Conservation (phyloP, 2,888 invertebrate genomes). For the Sipha maydis region DNA sequence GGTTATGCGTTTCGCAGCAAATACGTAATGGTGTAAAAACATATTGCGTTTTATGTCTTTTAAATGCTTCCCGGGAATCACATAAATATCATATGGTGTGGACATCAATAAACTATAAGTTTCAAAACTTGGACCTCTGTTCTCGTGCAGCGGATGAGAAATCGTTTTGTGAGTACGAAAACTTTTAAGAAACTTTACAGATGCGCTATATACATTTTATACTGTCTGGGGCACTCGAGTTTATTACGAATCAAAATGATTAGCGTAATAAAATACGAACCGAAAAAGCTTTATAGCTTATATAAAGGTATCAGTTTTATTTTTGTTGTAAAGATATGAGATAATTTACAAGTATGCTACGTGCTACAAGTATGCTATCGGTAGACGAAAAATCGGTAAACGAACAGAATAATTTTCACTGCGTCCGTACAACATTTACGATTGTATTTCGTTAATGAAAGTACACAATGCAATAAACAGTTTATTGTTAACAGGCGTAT, state of each 20-base stretch:
- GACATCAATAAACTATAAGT: constrained; percentile 1
- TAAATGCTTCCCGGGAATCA: background rate
- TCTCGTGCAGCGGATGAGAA: background rate
- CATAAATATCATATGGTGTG: background rate
- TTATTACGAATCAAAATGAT: background rate
- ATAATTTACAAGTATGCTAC: too few species aligned
- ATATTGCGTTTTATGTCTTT: background rate
- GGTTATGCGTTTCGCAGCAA: too few species aligned
- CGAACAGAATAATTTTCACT: too few species aligned
- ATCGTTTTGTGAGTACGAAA: background rate
- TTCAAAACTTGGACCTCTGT: constrained; percentile 16
- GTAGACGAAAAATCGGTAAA: too few species aligned
- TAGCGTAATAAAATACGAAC: background rate
- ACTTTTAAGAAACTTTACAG: constrained; percentile 2
- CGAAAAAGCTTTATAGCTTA: background rate
- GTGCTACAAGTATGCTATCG: too few species aligned
- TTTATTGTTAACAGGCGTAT: too few species aligned
- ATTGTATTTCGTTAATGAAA: too few species aligned
- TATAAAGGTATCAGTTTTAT: too few species aligned
- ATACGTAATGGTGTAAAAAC: background rate
- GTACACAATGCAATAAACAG: too few species aligned
- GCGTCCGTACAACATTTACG: too few species aligned
- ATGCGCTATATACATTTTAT: background rate
- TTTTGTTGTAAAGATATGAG: too few species aligned
- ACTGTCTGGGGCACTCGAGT: background rate